phyloP scores from a whole-genome alignment of 2,113 vertebrate genomes.

The Australoheros scitulus region DNA sequence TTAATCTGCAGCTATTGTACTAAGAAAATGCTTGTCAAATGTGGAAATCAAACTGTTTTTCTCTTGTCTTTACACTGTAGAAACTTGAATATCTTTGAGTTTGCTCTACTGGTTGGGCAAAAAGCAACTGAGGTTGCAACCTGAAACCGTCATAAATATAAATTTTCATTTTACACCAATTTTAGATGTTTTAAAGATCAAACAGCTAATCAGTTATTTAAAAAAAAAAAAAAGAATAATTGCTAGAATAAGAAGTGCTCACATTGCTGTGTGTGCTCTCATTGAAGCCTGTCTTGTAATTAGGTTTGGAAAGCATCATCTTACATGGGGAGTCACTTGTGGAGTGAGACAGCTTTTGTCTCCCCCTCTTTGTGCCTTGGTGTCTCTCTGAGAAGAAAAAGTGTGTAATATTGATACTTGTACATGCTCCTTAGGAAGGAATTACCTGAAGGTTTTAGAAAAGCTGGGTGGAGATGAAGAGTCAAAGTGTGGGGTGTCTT shows the following conservation, averaged over 20 bases:
- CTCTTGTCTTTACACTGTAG: not conserved
- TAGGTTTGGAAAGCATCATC: conserved; percentile 57
- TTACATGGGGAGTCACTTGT: conserved; percentile 60
- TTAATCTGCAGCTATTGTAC: not conserved
- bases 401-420: conserved; percentile 6
- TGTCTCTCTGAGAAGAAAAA: conserved; percentile 21
- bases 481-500: conserved; percentile 35
- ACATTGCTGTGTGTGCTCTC: not conserved
- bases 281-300: conserved; percentile 31
- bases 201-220: not conserved
- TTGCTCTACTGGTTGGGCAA: not conserved
- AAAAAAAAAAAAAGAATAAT: too few species aligned
- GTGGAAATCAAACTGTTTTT: not conserved
- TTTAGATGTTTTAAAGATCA: not conserved
- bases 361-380: conserved; percentile 39
- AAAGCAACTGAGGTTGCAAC: not conserved
- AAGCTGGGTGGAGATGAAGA: conserved; percentile 13
- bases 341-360: conserved; percentile 64
- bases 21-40: not conserved
- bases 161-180: not conserved
- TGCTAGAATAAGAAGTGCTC: not conserved
- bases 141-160: not conserved
- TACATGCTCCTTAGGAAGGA: not conserved
- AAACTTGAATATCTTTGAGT: not conserved
- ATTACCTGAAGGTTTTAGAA: conserved; percentile 22